These are phyloP conservation scores for Lepidurus packardi DNA, from an alignment of 1,140 invertebrate species.

Conservation along the genomic window DNA sequence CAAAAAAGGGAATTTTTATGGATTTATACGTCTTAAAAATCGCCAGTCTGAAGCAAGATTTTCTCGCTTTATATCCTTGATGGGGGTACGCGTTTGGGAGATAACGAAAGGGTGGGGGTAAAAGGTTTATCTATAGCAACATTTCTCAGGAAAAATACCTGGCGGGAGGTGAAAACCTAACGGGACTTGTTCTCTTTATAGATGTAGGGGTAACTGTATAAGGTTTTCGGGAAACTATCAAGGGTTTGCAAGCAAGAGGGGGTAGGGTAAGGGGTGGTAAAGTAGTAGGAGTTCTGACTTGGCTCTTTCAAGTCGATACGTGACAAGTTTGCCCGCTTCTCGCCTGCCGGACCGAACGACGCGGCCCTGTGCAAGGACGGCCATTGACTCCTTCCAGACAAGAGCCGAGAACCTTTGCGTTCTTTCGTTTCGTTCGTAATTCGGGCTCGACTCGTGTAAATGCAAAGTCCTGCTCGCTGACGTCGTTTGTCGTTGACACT, in stretches of 20 bases:
- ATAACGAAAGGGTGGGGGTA: not conserved
- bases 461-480: not conserved
- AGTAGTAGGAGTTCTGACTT: not conserved
- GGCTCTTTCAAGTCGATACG: not conserved
- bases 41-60: not conserved
- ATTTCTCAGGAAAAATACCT: constrained; percentile 3
- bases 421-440: constrained; percentile 9
- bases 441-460: not conserved
- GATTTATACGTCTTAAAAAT: not conserved
- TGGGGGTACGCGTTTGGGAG: not conserved
- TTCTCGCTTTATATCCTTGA: not conserved
- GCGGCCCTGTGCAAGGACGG: not conserved
- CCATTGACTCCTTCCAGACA: constrained; percentile 1
- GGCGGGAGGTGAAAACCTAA: constrained; percentile 10
- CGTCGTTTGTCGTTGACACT: constrained; percentile 9
- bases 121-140: not conserved
- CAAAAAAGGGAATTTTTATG: not conserved
- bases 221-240: not conserved
- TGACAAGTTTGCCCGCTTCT: not conserved
- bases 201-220: not conserved
- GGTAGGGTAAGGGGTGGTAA: not conserved
- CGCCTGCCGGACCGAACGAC: not conserved
- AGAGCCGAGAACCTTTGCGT: constrained; percentile 6
- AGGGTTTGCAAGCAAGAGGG: not conserved
- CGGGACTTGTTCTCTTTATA: constrained; percentile 4